Base-by-base conservation (phyloP, 2,888 invertebrate species). In the Tenthredo amoena region DNA sequence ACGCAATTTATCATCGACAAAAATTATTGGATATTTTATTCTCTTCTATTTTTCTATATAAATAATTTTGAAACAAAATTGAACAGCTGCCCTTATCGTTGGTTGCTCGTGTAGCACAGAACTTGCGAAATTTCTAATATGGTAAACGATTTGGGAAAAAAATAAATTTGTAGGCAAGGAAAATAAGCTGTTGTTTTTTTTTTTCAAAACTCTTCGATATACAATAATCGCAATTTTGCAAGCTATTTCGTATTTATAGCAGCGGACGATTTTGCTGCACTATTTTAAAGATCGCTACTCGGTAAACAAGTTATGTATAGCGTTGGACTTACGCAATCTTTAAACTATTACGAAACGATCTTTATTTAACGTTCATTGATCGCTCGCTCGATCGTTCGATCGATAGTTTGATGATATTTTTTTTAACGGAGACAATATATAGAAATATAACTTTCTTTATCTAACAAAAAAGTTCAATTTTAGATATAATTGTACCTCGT, bases 281-380 rank as follows among this genome's bases (percentile, higher is more conserved):
- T 55, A 55, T 79, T 81, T 62, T 40, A 62, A 81, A 81, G 34
- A 58, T 10, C n/a, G 50, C 43, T 12, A n/a, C 62, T 26, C 7
- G 81, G 81, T 81, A 81, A 81, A 81, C 81, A 81, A 81, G 81
- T 79, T 79, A 55, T 81, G 81, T 81, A 81, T 18, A 21, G 55
- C 34, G 4, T 26, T 62, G 9, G 34, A 81, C 7, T 81, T 62
- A 62, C 81, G 81, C 50, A 81, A 81, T 40, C 34, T 50, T n/a
- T 62, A 37, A n/a, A 34, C 7, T 18, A 81, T 81, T 81, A 62
- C 40, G 81, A 81, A 81, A 81, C 81, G 37, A 62, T 62, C 31
- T 81, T 62, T 77, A 77, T 55, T 81, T 26, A 62, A 81, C 81
- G 81, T 81, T 81, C 58, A 58, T 81, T 58, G 81, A 81, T 81